Percentiles rank a stretch among this genome's conserved stretches.
These are phyloP conservation scores for Trachops cirrhosus DNA, from an alignment of 2,797 vertebrate genomes.

Conservation along the genomic window DNA sequence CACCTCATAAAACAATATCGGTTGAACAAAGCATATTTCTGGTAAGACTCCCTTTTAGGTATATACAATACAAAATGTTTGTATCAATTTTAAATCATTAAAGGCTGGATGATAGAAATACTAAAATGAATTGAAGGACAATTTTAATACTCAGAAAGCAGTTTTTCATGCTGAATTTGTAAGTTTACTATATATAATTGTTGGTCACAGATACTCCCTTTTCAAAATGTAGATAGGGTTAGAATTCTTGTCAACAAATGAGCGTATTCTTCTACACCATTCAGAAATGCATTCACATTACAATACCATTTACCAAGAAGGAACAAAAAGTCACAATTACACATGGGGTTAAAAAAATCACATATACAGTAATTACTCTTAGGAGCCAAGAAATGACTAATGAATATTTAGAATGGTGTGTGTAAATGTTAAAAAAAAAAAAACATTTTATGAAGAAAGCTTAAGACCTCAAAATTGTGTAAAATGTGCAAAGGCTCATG, in stretches of 20 bases:
- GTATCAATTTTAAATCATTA: not conserved
- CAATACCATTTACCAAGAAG: not conserved
- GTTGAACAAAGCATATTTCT: not conserved
- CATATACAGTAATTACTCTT: not conserved
- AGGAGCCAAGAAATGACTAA: not conserved
- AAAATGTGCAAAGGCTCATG: not conserved
- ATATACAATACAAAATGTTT: not conserved
- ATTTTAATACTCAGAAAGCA: not conserved
- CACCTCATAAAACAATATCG: not conserved
- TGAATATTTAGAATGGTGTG: not conserved
- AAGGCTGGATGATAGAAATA: not conserved
- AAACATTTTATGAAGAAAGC: not conserved
- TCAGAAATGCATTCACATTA: not conserved
- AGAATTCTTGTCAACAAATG: not conserved
- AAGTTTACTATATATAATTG: not conserved
- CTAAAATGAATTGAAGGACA: not conserved
- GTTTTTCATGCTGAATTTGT: not conserved
- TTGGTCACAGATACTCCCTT: not conserved
- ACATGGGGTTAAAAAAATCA: not conserved
- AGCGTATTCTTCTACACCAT: not conserved
- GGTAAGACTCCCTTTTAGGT: not conserved
- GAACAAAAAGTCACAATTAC: not conserved
- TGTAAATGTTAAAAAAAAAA: not conserved
- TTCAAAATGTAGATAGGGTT: not conserved
- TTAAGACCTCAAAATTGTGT: not conserved